Conservation (phyloP, 2,888 invertebrate genomes). For the Andrena bucephala region DNA sequence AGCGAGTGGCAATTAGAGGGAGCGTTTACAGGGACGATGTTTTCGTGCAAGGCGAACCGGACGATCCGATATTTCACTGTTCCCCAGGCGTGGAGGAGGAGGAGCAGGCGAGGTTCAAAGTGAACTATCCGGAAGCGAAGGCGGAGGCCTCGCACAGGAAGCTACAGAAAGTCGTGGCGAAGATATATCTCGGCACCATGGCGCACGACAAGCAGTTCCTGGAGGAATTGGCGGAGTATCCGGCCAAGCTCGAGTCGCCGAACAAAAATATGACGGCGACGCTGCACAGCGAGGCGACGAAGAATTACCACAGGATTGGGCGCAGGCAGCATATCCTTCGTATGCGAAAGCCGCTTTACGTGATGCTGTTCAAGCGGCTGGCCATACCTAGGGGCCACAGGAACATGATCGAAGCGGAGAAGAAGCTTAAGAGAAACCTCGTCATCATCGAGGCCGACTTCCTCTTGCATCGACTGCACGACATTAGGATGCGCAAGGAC, state of each 20-base stretch:
- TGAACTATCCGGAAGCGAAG: slow-evolving; percentile 72
- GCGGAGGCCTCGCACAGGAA: slow-evolving; percentile 55
- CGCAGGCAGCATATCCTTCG: slow-evolving; percentile 84
- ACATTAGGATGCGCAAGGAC: slow-evolving; percentile 76
- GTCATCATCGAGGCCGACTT: slow-evolving; percentile 83
- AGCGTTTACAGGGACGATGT: no score
- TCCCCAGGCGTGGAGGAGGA: slow-evolving; percentile 77
- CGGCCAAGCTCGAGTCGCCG: slow-evolving; percentile 78
- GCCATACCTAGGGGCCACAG: slow-evolving; percentile 79
- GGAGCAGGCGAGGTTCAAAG: slow-evolving; percentile 76
- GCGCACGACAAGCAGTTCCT: slow-evolving; percentile 85
- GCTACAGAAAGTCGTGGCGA: slow-evolving; percentile 80
- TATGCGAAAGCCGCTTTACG: slow-evolving; percentile 85
- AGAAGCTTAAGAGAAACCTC: slow-evolving; percentile 77
- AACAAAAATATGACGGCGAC: slow-evolving; percentile 81
- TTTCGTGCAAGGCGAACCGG: not conserved
- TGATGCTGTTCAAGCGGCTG: slow-evolving; percentile 82
- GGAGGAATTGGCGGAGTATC: slow-evolving; percentile 77
- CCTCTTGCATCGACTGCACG: slow-evolving; percentile 80
- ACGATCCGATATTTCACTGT: not conserved
- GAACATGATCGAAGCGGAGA: slow-evolving; percentile 77
- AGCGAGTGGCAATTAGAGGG: no score
- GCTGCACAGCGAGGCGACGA: slow-evolving; percentile 77
- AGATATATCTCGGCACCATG: slow-evolving; percentile 84
- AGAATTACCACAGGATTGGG: slow-evolving; percentile 79